These are phyloP conservation scores for Cariama cristata DNA, from an alignment of 2,113 vertebrate genomes.

Conservation along the genomic window DNA sequence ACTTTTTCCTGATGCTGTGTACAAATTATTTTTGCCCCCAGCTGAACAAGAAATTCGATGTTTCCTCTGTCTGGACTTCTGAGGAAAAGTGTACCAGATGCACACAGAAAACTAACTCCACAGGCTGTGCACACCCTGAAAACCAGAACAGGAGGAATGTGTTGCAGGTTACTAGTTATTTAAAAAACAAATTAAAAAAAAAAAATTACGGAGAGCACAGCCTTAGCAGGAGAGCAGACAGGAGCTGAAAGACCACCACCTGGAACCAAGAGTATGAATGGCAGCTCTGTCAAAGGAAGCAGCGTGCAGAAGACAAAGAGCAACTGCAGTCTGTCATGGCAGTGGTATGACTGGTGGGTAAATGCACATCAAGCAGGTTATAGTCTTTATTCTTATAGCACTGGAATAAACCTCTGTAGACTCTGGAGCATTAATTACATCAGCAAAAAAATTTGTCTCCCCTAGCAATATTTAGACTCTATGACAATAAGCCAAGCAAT, in stretches of 20 bases:
- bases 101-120: background rate
- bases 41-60: background rate
- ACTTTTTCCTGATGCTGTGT: background rate
- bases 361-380: background rate
- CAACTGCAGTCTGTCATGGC: background rate
- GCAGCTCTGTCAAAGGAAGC: background rate
- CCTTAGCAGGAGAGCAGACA: background rate
- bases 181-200: background rate
- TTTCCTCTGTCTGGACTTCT: background rate
- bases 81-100: background rate
- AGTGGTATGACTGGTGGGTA: background rate
- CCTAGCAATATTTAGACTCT: background rate
- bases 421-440: background rate
- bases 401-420: background rate
- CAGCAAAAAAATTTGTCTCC: background rate
- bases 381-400: background rate
- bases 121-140: background rate
- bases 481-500: background rate
- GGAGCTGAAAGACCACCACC: background rate
- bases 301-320: background rate
- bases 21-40: background rate
- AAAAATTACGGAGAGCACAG: background rate
- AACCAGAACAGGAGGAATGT: background rate
- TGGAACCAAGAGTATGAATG: background rate
- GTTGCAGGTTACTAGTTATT: background rate